Evolutionary conservation across 1,140 invertebrate genomes (phyloP).

Genomic region (Luehdorfia chinensis): DNA sequence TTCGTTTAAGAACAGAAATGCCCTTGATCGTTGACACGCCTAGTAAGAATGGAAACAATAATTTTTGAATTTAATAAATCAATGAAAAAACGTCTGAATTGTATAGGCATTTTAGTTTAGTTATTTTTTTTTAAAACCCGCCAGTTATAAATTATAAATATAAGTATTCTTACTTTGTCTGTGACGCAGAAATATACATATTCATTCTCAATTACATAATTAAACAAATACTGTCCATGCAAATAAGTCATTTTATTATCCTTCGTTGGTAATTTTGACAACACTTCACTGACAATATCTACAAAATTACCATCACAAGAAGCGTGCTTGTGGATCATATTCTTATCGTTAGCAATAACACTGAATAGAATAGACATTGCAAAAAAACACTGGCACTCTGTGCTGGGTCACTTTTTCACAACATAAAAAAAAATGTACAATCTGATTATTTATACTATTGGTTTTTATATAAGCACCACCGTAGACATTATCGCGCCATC

Average conservation of each 20-base stretch:
- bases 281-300: conserved; percentile 92
- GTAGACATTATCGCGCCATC: not conserved
- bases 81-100: too few relatives aligned
- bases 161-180: conserved; percentile 87
- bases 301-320: conserved; percentile 93
- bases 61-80: conserved; percentile 7
- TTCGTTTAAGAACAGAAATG: conserved; percentile 92
- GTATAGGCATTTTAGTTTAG: too few relatives aligned
- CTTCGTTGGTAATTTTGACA: conserved; percentile 85
- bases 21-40: conserved; percentile 93
- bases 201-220: conserved; percentile 89
- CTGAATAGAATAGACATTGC: conserved; percentile 91
- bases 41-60: conserved; percentile 50
- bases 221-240: conserved; percentile 92
- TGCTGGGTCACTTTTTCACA: too few relatives aligned
- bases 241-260: conserved; percentile 93
- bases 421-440: too few relatives aligned
- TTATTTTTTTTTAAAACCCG: too few relatives aligned
- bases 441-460: not conserved
- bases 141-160: too few relatives aligned
- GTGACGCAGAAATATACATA: conserved; percentile 94
- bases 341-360: conserved; percentile 87
- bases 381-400: not conserved
- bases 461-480: not conserved
- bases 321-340: conserved; percentile 89